Base-by-base conservation (phyloP, 2,888 invertebrate genomes). In the Drosophila greeni region DNA sequence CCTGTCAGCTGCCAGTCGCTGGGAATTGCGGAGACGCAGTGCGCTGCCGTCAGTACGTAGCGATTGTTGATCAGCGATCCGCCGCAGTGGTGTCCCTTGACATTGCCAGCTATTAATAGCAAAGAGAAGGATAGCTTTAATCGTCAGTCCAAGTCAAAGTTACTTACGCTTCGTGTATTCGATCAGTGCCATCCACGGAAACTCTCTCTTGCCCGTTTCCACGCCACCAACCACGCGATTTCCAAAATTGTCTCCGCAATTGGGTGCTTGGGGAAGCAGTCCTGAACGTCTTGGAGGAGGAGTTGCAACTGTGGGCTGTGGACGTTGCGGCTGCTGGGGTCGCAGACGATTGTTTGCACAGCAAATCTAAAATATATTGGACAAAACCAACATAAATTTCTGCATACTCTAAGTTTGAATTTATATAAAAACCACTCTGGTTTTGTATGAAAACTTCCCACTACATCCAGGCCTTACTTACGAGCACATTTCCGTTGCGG, bases 31-130 rank as follows among this genome's bases (percentile, higher is more conserved):
- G 91, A 91, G n/a, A 94, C 89, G 77, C 95, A 95, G 85, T 95
- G 95, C 0, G 93, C 94, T 0, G 95, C 95, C 0, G 95, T 95
- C 53, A 95, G 73, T 0, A 95, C 91, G 84, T 95, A 95, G 72
- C 91, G 90, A 1, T 83, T 77, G 48, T 85, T 88, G 54, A 95
- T 93, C 34, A 95, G 87, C 0, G 92, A 93, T 0, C 94, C 95
- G 0, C 94, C 95, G 77, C 95, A 95, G 74, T 93, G 92, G 74
- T 93, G 93, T 0, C 92, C 91, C 76, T 88, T 90, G 0, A 89
- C 90, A 33, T 90, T 90, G 48, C 90, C 92, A 84, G 91, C 92
- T 92, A 14, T 7, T 14, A 18, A 45, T 45, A 14, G 12, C 12
- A 73, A 37, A 87, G 85, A 31, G 24, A 9, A 18, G 29, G 29